Evolutionary conservation across 2,888 invertebrate genomes (phyloP).

Genomic region (Cryptocephalus moraei): DNA sequence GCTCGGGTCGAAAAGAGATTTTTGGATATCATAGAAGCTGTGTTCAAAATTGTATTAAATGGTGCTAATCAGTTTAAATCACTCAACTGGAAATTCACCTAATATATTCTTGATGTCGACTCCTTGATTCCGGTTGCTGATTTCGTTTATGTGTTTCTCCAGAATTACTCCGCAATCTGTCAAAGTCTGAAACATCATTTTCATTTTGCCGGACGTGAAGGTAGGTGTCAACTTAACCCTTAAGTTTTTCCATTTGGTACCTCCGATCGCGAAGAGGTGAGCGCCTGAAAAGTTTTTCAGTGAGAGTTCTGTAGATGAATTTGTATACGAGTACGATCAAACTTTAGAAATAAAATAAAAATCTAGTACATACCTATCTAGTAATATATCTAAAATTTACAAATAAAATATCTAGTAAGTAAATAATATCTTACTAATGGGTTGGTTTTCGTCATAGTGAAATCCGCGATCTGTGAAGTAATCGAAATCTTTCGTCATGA

Average conservation of each 20-base stretch:
- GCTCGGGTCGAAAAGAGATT: too few species aligned
- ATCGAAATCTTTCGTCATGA: too few species aligned
- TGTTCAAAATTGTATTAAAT: too few species aligned
- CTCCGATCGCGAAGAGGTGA: constrained; percentile 25
- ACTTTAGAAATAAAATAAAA: background rate
- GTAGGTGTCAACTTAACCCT: constrained; percentile 31
- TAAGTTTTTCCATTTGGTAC: constrained; percentile 35
- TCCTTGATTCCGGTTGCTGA: constrained; percentile 1
- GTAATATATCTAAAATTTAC: too few species aligned
- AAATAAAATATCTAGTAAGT: too few species aligned
- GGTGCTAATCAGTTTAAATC: too few species aligned
- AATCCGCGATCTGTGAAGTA: constrained; percentile 22
- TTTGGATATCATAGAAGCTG: too few species aligned
- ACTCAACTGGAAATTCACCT: constrained; percentile 5
- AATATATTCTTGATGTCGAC: constrained; percentile 8
- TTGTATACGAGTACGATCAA: background rate
- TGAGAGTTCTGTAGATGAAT: background rate
- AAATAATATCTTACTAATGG: too few species aligned
- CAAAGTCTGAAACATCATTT: constrained; percentile 49
- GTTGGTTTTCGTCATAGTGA: constrained; percentile 23
- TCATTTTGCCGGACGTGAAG: constrained; percentile 33
- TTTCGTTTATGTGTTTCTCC: constrained; percentile 3
- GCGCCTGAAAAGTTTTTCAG: too few species aligned
- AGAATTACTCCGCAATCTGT: constrained; percentile 36
- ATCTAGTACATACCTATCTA: too few species aligned